phyloP scores from a whole-genome alignment of 2,113 vertebrate species.

The Cephalopholis sonnerati region DNA sequence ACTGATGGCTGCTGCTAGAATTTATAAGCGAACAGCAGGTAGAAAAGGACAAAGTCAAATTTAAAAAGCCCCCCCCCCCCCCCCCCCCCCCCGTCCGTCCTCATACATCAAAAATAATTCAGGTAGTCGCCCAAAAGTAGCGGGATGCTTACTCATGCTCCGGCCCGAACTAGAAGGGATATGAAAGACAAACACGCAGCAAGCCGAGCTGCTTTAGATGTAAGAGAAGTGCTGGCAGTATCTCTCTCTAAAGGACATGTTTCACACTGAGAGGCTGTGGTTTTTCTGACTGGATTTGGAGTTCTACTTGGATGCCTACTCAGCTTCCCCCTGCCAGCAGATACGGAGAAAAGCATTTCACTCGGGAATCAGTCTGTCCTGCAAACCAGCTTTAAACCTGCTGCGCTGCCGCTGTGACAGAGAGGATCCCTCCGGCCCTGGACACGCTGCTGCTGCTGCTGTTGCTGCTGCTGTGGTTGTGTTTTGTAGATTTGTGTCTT shows the following conservation, averaged over 20 bases:
- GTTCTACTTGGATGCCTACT: slow-evolving; percentile 51
- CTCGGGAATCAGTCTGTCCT: slow-evolving; percentile 30
- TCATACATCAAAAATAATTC: slow-evolving; percentile 38
- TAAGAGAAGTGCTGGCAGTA: slow-evolving; percentile 38
- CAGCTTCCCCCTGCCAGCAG: slow-evolving; percentile 41
- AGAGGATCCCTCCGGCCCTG: slow-evolving; percentile 25
- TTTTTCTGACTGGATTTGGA: slow-evolving; percentile 65
- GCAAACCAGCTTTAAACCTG: slow-evolving; percentile 36
- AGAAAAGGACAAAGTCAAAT: not conserved
- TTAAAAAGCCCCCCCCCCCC: not conserved
- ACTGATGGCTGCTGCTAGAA: not conserved
- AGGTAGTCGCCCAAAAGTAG: slow-evolving; percentile 34
- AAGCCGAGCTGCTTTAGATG: slow-evolving; percentile 49
- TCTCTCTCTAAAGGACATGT: slow-evolving; percentile 30
- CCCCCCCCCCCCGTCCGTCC: not conserved
- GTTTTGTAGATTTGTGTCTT: slow-evolving; percentile 13
- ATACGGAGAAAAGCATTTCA: slow-evolving; percentile 49
- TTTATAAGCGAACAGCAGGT: not conserved
- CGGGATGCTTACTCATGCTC: slow-evolving; percentile 21
- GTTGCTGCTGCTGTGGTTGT: not conserved
- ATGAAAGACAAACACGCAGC: slow-evolving; percentile 59
- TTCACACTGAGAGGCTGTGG: slow-evolving; percentile 51
- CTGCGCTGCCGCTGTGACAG: slow-evolving; percentile 23
- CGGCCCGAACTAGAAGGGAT: slow-evolving; percentile 35
- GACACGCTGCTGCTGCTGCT: slow-evolving; percentile 1